Conservation (phyloP, 2,797 vertebrate genomes). For the Hybognathus amarus region DNA sequence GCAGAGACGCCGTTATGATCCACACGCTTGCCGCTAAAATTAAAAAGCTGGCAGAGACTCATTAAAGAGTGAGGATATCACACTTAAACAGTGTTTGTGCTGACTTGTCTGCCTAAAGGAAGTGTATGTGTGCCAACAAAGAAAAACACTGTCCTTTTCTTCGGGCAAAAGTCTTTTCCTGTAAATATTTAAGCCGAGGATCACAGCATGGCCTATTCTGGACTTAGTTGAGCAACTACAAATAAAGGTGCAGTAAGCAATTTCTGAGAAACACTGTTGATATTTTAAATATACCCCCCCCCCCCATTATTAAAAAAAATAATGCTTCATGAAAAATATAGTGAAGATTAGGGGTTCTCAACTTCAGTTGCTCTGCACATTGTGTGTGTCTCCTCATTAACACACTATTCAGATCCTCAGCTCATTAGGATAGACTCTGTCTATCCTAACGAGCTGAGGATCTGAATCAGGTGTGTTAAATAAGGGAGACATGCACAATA, state of each 20-base stretch:
- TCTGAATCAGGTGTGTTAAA: no score
- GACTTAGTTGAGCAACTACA: neutral
- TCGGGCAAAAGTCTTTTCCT: neutral
- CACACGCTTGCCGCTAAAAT: conserved; percentile 27
- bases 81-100: neutral
- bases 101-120: neutral
- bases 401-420: no score
- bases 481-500: no score
- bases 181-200: neutral
- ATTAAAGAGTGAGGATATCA: conserved; percentile 26
- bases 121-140: neutral
- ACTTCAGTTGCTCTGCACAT: no score
- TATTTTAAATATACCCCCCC: neutral
- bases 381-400: no score
- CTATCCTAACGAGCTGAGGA: no score
- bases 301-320: neutral
- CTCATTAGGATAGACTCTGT: no score
- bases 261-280: neutral
- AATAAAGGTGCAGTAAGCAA: neutral
- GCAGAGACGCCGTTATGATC: conserved; percentile 38
- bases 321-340: neutral
- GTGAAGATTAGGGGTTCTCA: no score
- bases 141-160: neutral
- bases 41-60: conserved; percentile 35
- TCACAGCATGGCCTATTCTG: neutral